Evolutionary conservation across 2,888 invertebrate species (phyloP).

Genomic region (Pelosia muscerda): DNA sequence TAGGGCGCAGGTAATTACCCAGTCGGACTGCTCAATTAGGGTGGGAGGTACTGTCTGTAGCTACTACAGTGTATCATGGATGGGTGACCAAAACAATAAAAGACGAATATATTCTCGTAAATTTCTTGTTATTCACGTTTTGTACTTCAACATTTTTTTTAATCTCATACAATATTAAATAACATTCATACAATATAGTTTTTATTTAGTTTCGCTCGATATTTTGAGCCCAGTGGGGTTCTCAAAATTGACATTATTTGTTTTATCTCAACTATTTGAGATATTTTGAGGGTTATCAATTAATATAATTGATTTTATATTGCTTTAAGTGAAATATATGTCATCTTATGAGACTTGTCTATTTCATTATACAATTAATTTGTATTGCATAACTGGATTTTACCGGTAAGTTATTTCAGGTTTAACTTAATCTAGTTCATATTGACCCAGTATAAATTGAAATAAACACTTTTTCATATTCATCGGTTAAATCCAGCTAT

Average conservation of each 20-base stretch:
- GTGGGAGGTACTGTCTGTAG: no score
- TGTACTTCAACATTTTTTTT: slow-evolving; percentile 81
- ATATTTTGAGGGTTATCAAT: slow-evolving; percentile 36
- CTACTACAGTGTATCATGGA: no score
- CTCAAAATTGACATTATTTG: slow-evolving; percentile 14
- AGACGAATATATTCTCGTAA: slow-evolving; percentile 74
- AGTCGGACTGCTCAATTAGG: no score
- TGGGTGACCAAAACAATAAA: slow-evolving; percentile 60
- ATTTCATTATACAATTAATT: background rate
- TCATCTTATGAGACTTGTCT: background rate
- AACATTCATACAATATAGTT: slow-evolving; percentile 72
- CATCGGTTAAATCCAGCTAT: background rate
- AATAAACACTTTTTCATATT: background rate
- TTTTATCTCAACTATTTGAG: slow-evolving; percentile 14
- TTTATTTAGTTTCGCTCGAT: slow-evolving; percentile 59
- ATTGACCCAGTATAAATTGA: background rate
- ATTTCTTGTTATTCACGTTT: slow-evolving; percentile 78
- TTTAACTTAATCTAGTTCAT: background rate
- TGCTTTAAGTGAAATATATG: slow-evolving; percentile 27
- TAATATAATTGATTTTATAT: slow-evolving; percentile 50
- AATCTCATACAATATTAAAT: slow-evolving; percentile 83
- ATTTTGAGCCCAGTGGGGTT: slow-evolving; percentile 6
- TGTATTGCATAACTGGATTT: background rate
- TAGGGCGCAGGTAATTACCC: no score
- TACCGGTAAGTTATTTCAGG: background rate